phyloP scores from a whole-genome alignment of 2,113 vertebrate genomes.

The Geococcyx californianus region DNA sequence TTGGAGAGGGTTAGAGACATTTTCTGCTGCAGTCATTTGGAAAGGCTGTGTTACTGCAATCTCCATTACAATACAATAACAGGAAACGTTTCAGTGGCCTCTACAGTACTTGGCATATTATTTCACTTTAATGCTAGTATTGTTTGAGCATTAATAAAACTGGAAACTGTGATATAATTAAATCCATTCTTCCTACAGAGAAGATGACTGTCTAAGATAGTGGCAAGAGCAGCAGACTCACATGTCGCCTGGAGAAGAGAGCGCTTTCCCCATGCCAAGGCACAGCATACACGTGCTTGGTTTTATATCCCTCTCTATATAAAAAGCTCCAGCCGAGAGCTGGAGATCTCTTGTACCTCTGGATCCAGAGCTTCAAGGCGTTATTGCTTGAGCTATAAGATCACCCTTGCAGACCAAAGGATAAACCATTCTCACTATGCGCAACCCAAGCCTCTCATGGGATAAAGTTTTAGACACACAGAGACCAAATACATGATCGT shows the following conservation, averaged over 20 bases:
- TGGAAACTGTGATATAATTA: slow-evolving; percentile 61
- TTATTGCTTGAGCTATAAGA: slow-evolving; percentile 33
- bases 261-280: slow-evolving; percentile 26
- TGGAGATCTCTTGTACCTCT: slow-evolving; percentile 48
- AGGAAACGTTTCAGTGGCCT: slow-evolving; percentile 72
- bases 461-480: background rate
- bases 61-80: slow-evolving; percentile 65
- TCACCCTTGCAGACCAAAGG: background rate
- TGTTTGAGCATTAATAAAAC: slow-evolving; percentile 65
- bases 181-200: slow-evolving; percentile 73
- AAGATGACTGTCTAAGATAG: slow-evolving; percentile 56
- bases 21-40: slow-evolving; percentile 53
- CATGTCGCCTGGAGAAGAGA: slow-evolving; percentile 30
- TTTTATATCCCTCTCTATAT: slow-evolving; percentile 10
- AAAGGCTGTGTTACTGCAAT: slow-evolving; percentile 6
- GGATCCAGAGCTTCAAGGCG: slow-evolving; percentile 1
- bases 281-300: slow-evolving; percentile 52
- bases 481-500: background rate
- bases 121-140: slow-evolving; percentile 61
- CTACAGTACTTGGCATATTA: slow-evolving; percentile 47
- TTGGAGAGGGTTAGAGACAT: background rate
- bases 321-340: slow-evolving; percentile 40
- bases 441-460: background rate
- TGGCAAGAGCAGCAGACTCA: slow-evolving; percentile 57
- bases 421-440: background rate